These are phyloP conservation scores for Hippolais icterina DNA, from an alignment of 2,113 vertebrate species.

Conservation along the genomic window DNA sequence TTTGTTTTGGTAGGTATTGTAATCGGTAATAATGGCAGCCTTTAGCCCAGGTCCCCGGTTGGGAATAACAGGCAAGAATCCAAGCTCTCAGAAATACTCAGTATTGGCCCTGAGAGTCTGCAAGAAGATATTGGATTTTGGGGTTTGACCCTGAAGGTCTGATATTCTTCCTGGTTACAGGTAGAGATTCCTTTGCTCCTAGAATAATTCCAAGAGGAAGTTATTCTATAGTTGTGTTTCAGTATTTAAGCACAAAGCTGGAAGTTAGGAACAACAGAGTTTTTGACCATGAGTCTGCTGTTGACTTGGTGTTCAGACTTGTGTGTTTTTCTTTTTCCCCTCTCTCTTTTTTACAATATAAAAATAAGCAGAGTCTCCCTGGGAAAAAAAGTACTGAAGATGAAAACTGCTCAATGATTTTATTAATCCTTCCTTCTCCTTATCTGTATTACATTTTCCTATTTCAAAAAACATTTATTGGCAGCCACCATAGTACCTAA, in stretches of 20 bases:
- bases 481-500: background rate
- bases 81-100: background rate
- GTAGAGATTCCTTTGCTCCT: conserved; percentile 9
- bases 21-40: background rate
- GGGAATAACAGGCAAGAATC: background rate
- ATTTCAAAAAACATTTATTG: background rate
- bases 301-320: background rate
- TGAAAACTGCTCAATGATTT: background rate
- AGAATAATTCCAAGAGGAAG: conserved; percentile 4
- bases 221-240: background rate
- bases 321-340: background rate
- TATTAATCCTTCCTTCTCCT: background rate
- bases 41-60: background rate
- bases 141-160: background rate
- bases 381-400: background rate
- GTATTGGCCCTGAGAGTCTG: background rate
- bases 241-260: background rate
- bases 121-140: background rate
- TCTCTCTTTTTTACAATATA: background rate
- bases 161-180: background rate
- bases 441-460: background rate
- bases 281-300: background rate
- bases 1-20: background rate
- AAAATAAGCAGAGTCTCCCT: background rate
- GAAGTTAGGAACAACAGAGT: background rate